Percentiles rank a stretch among this genome's conserved stretches.
Conservation (phyloP, 2,888 invertebrate genomes). For the Drosophila kanekoi region DNA sequence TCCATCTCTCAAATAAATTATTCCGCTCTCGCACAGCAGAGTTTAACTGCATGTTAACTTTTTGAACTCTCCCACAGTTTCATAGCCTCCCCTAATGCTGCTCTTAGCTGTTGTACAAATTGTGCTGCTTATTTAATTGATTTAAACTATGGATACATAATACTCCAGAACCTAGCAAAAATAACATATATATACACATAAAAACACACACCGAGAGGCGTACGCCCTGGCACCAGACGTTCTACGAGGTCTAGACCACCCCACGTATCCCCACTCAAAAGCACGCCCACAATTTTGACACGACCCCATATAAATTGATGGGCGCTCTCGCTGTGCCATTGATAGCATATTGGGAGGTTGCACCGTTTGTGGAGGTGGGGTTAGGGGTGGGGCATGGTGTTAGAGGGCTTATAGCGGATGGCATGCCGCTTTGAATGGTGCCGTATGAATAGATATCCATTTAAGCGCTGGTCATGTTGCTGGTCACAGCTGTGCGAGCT, state of each 20-base stretch:
- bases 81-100: neutral
- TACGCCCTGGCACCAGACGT: constrained; percentile 6
- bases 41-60: neutral
- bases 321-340: constrained; percentile 10
- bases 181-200: neutral
- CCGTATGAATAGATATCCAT: constrained; percentile 35
- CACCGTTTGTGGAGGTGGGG: neutral
- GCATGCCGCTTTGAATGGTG: constrained; percentile 18
- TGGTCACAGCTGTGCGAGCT: constrained; percentile 30
- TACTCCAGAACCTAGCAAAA: constrained; percentile 6
- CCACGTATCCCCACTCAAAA: constrained; percentile 2
- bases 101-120: neutral
- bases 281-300: constrained; percentile 41
- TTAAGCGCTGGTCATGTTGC: constrained; percentile 41
- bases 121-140: constrained; percentile 57
- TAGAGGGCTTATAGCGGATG: neutral
- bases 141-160: constrained; percentile 39
- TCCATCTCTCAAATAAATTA: neutral
- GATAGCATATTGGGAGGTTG: constrained; percentile 1
- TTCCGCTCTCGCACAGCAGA: neutral
- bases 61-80: neutral
- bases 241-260: neutral
- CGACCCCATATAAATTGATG: constrained; percentile 58
- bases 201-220: neutral
- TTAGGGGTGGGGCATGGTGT: neutral